Base-by-base conservation (phyloP, 2,888 invertebrate genomes). In the Dolomedes plantarius region DNA sequence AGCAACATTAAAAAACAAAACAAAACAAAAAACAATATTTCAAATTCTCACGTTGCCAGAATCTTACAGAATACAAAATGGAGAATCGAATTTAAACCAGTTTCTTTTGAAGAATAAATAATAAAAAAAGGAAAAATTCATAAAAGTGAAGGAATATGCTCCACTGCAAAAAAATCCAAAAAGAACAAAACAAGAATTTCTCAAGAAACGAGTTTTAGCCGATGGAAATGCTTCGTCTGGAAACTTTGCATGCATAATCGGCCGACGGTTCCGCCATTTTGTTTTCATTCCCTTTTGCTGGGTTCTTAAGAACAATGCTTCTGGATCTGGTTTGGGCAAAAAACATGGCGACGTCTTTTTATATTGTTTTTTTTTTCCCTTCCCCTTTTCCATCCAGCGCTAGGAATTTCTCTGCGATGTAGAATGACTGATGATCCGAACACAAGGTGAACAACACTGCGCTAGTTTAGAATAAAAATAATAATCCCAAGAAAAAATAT, bases 371-470 rank as follows among this genome's bases (percentile, higher is more conserved):
- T 67, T 29, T 2, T 46, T 65, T 11, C 5, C 41, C 73, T 73
- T 31, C 27, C 11, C 5, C 41, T 73, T 73, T 31, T 27, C 23
- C 11, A 19, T 56, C 5, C 13, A 23, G 56, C 56, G 23, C 23
- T 56, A 23, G 67, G 32, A 67, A 67, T 32, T 67, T 32, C 39
- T 13, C 13, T 23, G 2, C 32, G 75, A 39, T 65, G 75, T 41
- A 23, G 65, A 36, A 27, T 71, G 64, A 79, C 64, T 62, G 78
- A 79, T 46, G 71, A 69, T 39, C 39, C 1, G 46, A 32, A 50
- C 27, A 65, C 69, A 80, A 80, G 80, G 80, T 80, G 80, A 80
- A 80, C 73, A 73, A 73, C 80, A 80, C 50, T 16, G 32, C 6
- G 50, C 65, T 13, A 50, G 67, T 67, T 67, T 19, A 2, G 23